Conservation (phyloP, 2,888 invertebrate genomes). For the Cheilosia grossa region DNA sequence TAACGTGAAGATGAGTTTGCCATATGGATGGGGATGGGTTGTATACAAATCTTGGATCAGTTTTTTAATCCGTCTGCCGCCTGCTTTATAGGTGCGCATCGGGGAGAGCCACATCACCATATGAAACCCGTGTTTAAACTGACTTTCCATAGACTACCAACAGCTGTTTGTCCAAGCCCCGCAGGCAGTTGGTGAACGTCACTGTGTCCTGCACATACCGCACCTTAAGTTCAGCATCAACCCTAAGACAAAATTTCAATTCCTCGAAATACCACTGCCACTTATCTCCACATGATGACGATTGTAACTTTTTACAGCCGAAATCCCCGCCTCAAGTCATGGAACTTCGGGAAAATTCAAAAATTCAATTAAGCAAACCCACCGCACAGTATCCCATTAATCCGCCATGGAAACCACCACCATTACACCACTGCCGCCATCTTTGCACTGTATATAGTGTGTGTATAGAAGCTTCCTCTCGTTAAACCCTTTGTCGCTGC, state of each 20-base stretch:
- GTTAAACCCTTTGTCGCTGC: conserved; percentile 21
- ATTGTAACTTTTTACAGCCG: conserved; percentile 14
- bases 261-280: not conserved
- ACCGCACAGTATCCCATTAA: conserved; percentile 21
- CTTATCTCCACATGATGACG: not conserved
- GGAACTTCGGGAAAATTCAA: conserved; percentile 42
- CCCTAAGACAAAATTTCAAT: not conserved
- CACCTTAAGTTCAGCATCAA: no score
- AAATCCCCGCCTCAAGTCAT: conserved; percentile 52
- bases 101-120: no score
- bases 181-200: no score
- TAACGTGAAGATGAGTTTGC: no score
- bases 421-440: conserved; percentile 18
- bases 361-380: conserved; percentile 61
- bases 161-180: no score
- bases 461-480: not conserved
- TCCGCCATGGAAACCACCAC: conserved; percentile 25
- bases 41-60: no score
- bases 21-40: no score
- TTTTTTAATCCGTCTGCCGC: no score
- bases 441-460: not conserved
- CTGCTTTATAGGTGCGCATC: no score
- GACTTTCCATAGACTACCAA: no score
- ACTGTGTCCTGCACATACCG: no score
- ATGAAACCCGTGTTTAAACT: no score